Conservation (phyloP, 1,140 invertebrate species). For the Metopolophium dirhodum region DNA sequence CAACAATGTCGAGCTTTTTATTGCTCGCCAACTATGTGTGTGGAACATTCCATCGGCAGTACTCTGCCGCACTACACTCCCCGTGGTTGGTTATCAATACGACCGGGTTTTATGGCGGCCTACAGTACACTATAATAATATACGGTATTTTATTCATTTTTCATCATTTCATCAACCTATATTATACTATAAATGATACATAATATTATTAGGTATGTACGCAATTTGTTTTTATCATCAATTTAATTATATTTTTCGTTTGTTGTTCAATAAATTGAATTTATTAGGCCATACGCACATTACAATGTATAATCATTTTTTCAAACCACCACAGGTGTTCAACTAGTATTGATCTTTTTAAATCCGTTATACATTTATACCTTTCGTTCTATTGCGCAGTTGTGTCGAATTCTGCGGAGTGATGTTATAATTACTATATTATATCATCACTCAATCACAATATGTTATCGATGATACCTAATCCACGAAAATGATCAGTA, state of each 20-base stretch:
- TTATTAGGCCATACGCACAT: background rate
- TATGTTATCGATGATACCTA: background rate
- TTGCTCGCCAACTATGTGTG: constrained; percentile 41
- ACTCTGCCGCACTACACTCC: background rate
- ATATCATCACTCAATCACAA: background rate
- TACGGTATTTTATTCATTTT: constrained; percentile 22
- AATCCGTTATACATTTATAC: background rate
- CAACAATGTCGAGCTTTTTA: constrained; percentile 51
- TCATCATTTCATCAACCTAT: background rate
- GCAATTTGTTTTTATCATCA: background rate
- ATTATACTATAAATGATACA: background rate
- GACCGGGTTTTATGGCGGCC: background rate
- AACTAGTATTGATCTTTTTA: background rate
- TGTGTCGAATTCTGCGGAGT: background rate
- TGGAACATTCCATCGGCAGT: constrained; percentile 32
- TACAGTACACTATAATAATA: background rate
- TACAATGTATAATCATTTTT: background rate
- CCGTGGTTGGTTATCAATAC: constrained; percentile 26
- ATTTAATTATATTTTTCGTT: background rate
- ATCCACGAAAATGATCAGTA: background rate
- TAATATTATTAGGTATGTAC: background rate
- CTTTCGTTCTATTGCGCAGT: background rate
- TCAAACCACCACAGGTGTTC: background rate
- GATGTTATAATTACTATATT: background rate
- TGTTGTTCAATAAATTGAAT: background rate